Evolutionary conservation across 2,797 vertebrate genomes (phyloP), one percentile per base, ranked within the genome.

Genomic region (Aldrovandia affinis): DNA sequence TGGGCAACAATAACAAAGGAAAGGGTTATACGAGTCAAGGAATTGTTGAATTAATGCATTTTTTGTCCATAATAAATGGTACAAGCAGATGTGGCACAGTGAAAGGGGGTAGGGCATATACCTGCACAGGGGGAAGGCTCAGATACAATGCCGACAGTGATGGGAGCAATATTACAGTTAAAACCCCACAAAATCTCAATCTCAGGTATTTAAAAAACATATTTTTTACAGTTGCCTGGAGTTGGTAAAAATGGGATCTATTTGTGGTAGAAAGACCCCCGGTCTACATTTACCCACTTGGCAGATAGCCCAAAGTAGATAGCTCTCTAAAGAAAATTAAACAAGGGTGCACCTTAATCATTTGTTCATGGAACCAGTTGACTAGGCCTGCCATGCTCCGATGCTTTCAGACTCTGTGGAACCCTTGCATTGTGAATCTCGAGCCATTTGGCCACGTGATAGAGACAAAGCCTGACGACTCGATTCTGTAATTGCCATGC

Each of bases 241-340:
- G 12, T 20, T 57, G 55, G 9, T 57, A 57, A 57, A 57, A 80
- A 50, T 50, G 6, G 47, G 47, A 50, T 84, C 80, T 88, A 57
- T 88, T 84, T 77, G 44, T 59, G 88, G 85, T 86, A 80, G 89
- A 92, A 92, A 92, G 86, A 89, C 83, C 85, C n/a, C 87, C 86
- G 87, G 91, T 93, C 86, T 88, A 78, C 85, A 87, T 89, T 83
- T 87, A 91, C 75, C 84, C 87, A 50, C 61, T 79, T 94, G 94
- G 91, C 91, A 93, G 90, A 92, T 91, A n/a, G 87, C 89, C 88
- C 92, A 94, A 90, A 84, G 55, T 44, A 94, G 93, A 92, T 94
- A 86, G 86, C 91, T 91, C 85, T 84, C 52, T 92, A 91, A 92
- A 91, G 94, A 93, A 94, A 94, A 95, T 93, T 90, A 94, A 96